phyloP scores from a whole-genome alignment of 2,888 invertebrate species.

The Drosophila buzzatii region DNA sequence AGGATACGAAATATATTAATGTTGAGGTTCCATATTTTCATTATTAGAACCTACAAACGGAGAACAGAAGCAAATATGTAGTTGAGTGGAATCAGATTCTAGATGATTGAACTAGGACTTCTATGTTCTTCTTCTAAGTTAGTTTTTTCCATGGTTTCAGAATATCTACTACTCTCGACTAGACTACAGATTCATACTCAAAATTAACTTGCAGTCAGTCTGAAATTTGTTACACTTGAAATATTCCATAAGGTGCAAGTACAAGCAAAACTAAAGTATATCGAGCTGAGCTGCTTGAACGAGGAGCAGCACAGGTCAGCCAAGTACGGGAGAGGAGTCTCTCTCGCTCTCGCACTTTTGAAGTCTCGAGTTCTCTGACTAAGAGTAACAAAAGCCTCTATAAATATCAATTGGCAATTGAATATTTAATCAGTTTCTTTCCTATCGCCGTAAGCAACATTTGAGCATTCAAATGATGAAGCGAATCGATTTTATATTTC shows the following conservation, averaged over 20 bases:
- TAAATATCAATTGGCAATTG: conserved; percentile 16
- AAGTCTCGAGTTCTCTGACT: not conserved
- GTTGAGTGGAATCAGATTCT: no score
- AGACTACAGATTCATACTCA: not conserved
- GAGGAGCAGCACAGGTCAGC: not conserved
- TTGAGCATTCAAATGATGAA: conserved; percentile 24
- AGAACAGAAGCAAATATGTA: no score
- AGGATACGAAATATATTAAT: no score
- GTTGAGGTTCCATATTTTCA: no score
- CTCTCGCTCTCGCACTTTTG: not conserved
- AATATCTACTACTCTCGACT: not conserved
- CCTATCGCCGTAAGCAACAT: not conserved
- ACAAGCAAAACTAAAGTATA: not conserved
- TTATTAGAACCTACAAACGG: no score
- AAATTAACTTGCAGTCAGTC: no score
- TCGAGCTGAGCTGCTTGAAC: not conserved
- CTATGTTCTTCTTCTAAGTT: no score
- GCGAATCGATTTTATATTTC: not conserved
- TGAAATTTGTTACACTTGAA: not conserved
- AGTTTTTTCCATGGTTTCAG: no score
- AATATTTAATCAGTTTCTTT: conserved; percentile 8
- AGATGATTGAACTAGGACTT: no score
- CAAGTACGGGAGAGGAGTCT: no score
- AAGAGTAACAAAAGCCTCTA: not conserved
- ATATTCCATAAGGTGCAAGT: not conserved